phyloP scores from a whole-genome alignment of 2,888 invertebrate genomes.

The Lycia hirtaria region DNA sequence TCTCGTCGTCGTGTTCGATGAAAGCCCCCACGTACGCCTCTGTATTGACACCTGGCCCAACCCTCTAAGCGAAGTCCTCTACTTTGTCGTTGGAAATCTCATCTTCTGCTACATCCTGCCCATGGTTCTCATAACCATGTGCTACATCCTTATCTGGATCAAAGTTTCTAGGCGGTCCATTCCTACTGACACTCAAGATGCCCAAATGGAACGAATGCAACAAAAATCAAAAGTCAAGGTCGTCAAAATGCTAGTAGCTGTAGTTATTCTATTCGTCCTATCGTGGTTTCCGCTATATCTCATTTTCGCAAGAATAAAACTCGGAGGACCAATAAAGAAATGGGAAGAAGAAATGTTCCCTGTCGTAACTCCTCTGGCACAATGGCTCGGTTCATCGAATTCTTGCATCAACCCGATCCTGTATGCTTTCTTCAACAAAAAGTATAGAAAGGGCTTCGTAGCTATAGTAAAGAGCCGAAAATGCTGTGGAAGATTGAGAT shows the following conservation, averaged over 20 bases:
- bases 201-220: constrained; percentile 96
- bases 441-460: constrained; percentile 95
- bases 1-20: constrained; percentile 89
- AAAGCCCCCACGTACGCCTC: constrained; percentile 90
- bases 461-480: constrained; percentile 94
- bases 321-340: constrained; percentile 90
- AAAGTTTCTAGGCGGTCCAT: constrained; percentile 95
- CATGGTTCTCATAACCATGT: constrained; percentile 95
- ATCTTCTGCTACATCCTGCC: constrained; percentile 96
- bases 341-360: constrained; percentile 93
- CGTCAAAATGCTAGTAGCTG: constrained; percentile 96
- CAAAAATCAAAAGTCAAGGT: constrained; percentile 98
- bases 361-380: constrained; percentile 94
- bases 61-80: constrained; percentile 91
- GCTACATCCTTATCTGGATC: constrained; percentile 96
- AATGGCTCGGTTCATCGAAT: constrained; percentile 97
- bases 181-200: constrained; percentile 95
- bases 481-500: constrained; percentile 93
- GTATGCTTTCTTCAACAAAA: constrained; percentile 97
- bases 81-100: constrained; percentile 95
- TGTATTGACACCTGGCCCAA: constrained; percentile 95
- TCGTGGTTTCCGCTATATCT: constrained; percentile 97
- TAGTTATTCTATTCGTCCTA: constrained; percentile 96
- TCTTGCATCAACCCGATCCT: constrained; percentile 98
- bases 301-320: constrained; percentile 94